Evolutionary conservation across 2,888 invertebrate genomes (phyloP), one percentile per base, ranked within the genome.

Genomic region (Leucophenga montana): DNA sequence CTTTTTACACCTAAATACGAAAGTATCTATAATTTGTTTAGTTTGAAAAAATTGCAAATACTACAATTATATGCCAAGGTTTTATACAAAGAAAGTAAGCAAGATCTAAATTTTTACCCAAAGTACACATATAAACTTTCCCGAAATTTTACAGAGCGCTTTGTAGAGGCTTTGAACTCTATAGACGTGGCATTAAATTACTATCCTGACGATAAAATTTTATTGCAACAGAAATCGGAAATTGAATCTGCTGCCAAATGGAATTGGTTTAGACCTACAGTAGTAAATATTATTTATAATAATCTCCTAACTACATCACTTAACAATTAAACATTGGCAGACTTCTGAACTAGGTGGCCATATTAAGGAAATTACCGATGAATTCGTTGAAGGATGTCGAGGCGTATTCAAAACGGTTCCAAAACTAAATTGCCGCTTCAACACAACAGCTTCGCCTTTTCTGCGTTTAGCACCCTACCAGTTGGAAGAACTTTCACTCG

Each of bases 391-490:
- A 2, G 86, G 84, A 9, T 87, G 87, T 18, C 87, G 85, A 3
- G 86, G 85, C 0, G 65, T 75, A 50, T 87, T 73, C 31, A 53
- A 73, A 0, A 54, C 71, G 8, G 22, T 65, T 27, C 71, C 77
- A 0, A 76, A 69, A 2, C 75, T 86, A 11, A 68, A 80, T 56
- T 87, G 87, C 44, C 13, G 78, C 20, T 87, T 86, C 66, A 87
- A 87, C n/a, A 79, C 71, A 14, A 86, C 83, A 3, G 83, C 79
- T 1, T 73, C 78, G 0, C 67, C 83, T 0, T 87, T 86, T 13
- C 73, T 86, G 1, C 77, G 72, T 3, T 46, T 87, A 33, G 87
- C 88, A 0, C 88, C 88, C 0, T 46, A 88, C 0, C 87, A 87
- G 77, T 84, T 85, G 85, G 87, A 87, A 64, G 20, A 84, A 6